Conservation (phyloP, 1,140 invertebrate species). For the Agrypnia vestita region DNA sequence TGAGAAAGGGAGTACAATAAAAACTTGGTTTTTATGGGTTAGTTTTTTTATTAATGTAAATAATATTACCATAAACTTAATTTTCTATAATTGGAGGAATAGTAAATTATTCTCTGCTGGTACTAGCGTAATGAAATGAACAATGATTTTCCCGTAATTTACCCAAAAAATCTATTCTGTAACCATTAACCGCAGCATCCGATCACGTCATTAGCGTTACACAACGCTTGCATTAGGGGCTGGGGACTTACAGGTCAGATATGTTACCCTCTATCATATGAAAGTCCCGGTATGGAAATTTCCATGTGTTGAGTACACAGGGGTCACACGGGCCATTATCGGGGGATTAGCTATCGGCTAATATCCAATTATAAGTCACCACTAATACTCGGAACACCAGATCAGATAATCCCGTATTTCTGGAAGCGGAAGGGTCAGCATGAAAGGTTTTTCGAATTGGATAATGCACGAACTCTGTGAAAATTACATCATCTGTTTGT, state of each 20-base stretch:
- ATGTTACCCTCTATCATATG: neutral
- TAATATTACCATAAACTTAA: too few relatives aligned
- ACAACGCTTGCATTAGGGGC: slow-evolving; percentile 1
- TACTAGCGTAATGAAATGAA: too few relatives aligned
- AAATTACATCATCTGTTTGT: too few relatives aligned
- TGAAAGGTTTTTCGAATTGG: too few relatives aligned
- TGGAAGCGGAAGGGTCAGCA: too few relatives aligned
- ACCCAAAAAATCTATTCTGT: neutral
- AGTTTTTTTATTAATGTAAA: too few relatives aligned
- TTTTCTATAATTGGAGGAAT: too few relatives aligned
- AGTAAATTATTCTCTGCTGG: too few relatives aligned
- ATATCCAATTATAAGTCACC: slow-evolving; percentile 31
- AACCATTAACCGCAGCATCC: neutral
- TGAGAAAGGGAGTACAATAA: too few relatives aligned
- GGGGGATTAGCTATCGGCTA: slow-evolving; percentile 31
- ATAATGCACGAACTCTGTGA: too few relatives aligned
- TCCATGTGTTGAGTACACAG: slow-evolving; percentile 5
- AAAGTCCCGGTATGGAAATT: slow-evolving; percentile 13
- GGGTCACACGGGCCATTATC: slow-evolving; percentile 34
- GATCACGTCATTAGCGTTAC: slow-evolving; percentile 5
- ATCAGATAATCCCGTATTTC: too few relatives aligned
- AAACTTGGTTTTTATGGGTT: too few relatives aligned
- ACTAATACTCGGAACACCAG: slow-evolving; percentile 1
- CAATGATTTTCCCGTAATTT: neutral
- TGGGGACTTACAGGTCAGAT: neutral